Conservation (phyloP, 1,140 invertebrate species). For the Cotesia chilonis region DNA sequence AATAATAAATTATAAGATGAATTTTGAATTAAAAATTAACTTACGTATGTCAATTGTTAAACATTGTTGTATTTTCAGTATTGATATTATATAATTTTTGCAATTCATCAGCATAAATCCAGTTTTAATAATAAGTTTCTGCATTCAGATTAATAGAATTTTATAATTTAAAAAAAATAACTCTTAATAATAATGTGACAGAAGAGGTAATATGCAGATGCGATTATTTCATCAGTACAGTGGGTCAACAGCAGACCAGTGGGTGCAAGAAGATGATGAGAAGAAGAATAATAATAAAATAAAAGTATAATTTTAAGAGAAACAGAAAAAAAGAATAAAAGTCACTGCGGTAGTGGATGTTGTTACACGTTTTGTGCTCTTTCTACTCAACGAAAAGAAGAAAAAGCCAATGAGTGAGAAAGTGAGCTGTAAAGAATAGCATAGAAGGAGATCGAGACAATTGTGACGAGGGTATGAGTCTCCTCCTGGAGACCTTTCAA, state of each 20-base stretch:
- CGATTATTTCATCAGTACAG: constrained; percentile 10
- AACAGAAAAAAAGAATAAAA: constrained; percentile 6
- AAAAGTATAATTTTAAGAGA: too few species aligned
- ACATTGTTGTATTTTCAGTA: too few species aligned
- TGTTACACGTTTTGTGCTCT: neutral
- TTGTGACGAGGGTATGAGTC: constrained; percentile 17
- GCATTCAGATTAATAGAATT: too few species aligned
- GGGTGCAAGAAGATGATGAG: neutral
- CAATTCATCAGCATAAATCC: too few species aligned
- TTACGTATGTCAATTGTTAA: too few species aligned
- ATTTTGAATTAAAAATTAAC: too few species aligned
- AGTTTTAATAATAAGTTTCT: too few species aligned
- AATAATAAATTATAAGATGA: too few species aligned
- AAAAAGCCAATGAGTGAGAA: constrained; percentile 20
- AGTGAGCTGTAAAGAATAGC: neutral
- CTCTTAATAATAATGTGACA: neutral
- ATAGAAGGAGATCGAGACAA: constrained; percentile 16
- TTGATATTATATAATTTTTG: too few species aligned
- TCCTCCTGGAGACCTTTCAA: constrained; percentile 33
- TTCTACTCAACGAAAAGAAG: neutral
- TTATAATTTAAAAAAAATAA: neutral
- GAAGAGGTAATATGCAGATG: neutral
- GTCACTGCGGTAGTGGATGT: neutral
- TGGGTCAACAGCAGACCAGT: constrained; percentile 19
- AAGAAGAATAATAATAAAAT: neutral